These are phyloP conservation scores for Ia io DNA, from an alignment of 2,113 vertebrate genomes.

Conservation along the genomic window DNA sequence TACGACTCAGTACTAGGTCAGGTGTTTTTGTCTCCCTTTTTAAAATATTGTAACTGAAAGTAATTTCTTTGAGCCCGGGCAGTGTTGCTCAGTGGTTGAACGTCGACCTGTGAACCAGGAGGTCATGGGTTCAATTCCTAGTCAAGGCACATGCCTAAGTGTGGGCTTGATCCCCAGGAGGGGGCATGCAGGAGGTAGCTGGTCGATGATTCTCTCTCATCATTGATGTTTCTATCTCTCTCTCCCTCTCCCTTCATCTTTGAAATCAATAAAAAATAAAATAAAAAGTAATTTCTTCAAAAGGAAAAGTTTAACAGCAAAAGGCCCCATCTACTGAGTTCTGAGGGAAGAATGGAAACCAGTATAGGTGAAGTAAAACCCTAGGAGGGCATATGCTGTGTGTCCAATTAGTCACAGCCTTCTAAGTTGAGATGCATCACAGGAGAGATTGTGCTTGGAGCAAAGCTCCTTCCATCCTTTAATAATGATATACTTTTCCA, in stretches of 20 bases:
- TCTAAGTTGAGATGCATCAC: not conserved
- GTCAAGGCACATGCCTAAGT: too few species aligned
- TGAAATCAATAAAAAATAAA: too few species aligned
- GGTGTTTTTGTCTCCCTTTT: not conserved
- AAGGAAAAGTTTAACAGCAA: conserved; percentile 34
- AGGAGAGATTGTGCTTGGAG: not conserved
- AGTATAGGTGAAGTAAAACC: not conserved
- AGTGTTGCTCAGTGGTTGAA: too few species aligned
- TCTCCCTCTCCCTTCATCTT: too few species aligned
- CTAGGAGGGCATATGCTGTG: not conserved
- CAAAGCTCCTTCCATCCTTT: not conserved
- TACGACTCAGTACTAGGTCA: not conserved
- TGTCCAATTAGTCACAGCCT: conserved; percentile 19
- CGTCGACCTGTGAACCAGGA: too few species aligned
- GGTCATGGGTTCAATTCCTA: too few species aligned
- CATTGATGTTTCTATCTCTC: too few species aligned
- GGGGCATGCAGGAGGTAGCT: too few species aligned
- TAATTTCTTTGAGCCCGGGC: not conserved
- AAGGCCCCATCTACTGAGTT: conserved; percentile 17
- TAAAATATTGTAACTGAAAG: conserved; percentile 40
- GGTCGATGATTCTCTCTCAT: too few species aligned
- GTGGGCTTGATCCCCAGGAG: too few species aligned
- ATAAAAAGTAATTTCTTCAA: not conserved
- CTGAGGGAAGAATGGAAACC: not conserved
- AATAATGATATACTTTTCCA: not conserved